Evolutionary conservation across 2,113 vertebrate species (phyloP), one percentile per base, ranked within the genome.

Genomic region (Rhea americana): DNA sequence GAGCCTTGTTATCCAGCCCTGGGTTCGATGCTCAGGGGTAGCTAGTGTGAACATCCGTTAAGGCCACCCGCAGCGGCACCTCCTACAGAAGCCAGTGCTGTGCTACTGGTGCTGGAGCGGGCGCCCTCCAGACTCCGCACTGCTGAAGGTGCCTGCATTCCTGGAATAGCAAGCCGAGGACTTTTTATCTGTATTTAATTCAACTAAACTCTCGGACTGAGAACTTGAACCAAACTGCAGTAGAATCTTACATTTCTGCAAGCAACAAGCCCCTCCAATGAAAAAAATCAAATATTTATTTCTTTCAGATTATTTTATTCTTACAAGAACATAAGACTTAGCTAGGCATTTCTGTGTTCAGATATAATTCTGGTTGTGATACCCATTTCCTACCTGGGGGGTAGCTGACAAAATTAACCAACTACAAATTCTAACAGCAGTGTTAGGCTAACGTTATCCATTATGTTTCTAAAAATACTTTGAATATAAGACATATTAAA

Each of bases 391-490:
- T 50, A 41, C 13, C 55, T 10, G 2, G 73, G 73, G 45, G 76
- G 92, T 82, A 82, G 65, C 43, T 61, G 68, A 82, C 70, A 77
- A 83, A 92, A 89, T 47, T 11, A 81, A 63, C 17, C 8, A 63
- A 62, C 30, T 32, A 25, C 59, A 74, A 85, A 63, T 12, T 41
- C 4, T 17, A 79, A 77, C 9, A 74, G 67, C 17, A 43, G 24
- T 76, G 90, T 81, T 87, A 73, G 78, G 26, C 58, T 82, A 50
- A 70, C 19, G 19, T 7, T 76, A n/a, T 85, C 68, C 16, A 6
- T 61, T 89, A 48, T 13, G 5, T 72, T 92, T 91, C 67, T 75
- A 82, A 94, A 91, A 94, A 76, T 62, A 79, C 10, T 82, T 70
- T 1, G 4, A 59, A 22, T 82, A 71, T 20, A 41, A 79, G 30